Percentiles rank a stretch among this genome's conserved stretches.
Evolutionary conservation across 2,888 invertebrate species (phyloP).

Genomic region (Ethmia dodecea): DNA sequence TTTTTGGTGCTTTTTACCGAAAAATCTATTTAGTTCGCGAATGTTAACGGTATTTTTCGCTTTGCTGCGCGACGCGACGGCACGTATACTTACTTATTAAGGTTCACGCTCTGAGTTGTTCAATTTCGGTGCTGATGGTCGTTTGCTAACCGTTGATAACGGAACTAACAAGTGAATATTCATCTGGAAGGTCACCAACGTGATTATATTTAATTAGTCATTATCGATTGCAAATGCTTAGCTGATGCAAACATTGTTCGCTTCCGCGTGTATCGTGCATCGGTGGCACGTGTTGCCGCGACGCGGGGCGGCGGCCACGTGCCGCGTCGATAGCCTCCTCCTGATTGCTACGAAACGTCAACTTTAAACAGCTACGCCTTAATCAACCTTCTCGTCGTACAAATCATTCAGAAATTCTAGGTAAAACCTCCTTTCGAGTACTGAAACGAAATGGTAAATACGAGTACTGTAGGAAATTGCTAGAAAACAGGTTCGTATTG

Average conservation of each 20-base stretch:
- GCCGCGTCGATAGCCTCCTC: too few relatives aligned
- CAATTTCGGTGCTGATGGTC: constrained; percentile 32
- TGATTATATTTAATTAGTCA: constrained; percentile 4
- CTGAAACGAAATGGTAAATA: too few relatives aligned
- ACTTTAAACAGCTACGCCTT: too few relatives aligned
- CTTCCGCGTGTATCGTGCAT: constrained; percentile 26
- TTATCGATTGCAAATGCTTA: constrained; percentile 1
- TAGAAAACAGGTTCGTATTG: too few relatives aligned
- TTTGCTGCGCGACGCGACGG: constrained; percentile 38
- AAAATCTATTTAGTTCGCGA: constrained; percentile 65
- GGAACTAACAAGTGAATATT: constrained; percentile 21
- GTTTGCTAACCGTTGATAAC: constrained; percentile 40
- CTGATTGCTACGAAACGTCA: neutral
- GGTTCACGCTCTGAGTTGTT: constrained; percentile 46
- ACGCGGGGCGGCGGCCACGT: constrained; percentile 32
- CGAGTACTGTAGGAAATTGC: too few relatives aligned
- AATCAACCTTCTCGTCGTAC: too few relatives aligned
- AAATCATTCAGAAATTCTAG: too few relatives aligned
- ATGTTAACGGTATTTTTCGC: constrained; percentile 61
- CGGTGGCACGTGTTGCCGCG: constrained; percentile 23
- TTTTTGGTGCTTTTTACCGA: constrained; percentile 68
- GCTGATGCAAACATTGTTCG: constrained; percentile 19
- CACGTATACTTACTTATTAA: constrained; percentile 64
- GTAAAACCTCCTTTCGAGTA: too few relatives aligned
- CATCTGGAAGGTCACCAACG: constrained; percentile 9